Conservation (phyloP, 2,888 invertebrate genomes). For the Drosophila robusta region DNA sequence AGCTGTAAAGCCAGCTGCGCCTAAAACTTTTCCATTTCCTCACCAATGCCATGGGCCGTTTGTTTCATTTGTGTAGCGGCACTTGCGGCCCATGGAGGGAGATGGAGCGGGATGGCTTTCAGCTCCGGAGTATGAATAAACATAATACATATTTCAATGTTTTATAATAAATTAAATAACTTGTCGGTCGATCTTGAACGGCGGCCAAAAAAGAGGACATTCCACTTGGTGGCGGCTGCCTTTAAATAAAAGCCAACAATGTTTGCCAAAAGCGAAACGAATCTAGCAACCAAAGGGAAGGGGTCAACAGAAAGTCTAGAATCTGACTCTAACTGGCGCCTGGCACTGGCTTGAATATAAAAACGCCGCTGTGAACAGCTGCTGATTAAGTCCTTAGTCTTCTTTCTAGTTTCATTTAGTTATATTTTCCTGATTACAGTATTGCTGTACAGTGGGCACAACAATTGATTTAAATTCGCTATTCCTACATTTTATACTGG, state of each 20-base stretch:
- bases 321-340: conserved; percentile 19
- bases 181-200: conserved; percentile 60
- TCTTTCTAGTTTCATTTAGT: conserved; percentile 8
- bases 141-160: conserved; percentile 74
- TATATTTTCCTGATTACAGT: conserved; percentile 4
- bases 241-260: conserved; percentile 25
- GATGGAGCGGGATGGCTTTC: neutral
- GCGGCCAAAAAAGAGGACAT: conserved; percentile 43
- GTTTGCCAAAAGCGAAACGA: conserved; percentile 30
- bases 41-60: conserved; percentile 26
- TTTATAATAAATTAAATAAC: conserved; percentile 77
- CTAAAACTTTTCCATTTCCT: conserved; percentile 73
- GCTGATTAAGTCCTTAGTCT: conserved; percentile 54
- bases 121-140: conserved; percentile 53
- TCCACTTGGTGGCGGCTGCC: conserved; percentile 30
- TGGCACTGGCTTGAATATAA: conserved; percentile 19
- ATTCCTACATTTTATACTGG: too few species aligned
- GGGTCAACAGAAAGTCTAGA: conserved; percentile 2
- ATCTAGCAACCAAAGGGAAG: neutral
- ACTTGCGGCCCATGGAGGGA: too few species aligned
- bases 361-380: conserved; percentile 33
- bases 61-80: conserved; percentile 45
- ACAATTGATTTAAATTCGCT: neutral
- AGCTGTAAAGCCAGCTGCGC: conserved; percentile 58
- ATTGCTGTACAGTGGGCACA: conserved; percentile 18